These are phyloP conservation scores for Formica aserva DNA, from an alignment of 2,888 invertebrate genomes.

Conservation along the genomic window DNA sequence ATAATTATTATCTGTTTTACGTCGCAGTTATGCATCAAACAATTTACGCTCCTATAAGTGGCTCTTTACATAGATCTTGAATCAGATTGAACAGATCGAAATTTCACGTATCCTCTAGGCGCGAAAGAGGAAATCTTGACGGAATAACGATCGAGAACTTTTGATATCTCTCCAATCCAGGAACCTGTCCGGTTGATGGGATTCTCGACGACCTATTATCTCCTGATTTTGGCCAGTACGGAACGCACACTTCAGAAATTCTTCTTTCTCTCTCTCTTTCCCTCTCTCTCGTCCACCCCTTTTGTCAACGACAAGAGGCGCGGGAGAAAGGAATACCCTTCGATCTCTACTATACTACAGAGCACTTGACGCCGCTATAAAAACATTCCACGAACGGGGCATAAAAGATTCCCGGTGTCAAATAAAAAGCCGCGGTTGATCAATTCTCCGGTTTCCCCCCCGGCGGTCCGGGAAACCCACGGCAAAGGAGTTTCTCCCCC, in stretches of 20 bases:
- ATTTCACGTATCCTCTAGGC: not conserved
- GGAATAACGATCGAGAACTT: constrained; percentile 46
- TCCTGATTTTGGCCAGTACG: constrained; percentile 26
- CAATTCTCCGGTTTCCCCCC: constrained; percentile 51
- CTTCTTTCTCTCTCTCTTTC: not conserved
- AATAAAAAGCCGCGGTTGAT: constrained; percentile 67
- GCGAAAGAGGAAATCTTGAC: constrained; percentile 42
- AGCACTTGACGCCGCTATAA: constrained; percentile 51
- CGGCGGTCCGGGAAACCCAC: not conserved
- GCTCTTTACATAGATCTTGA: not conserved
- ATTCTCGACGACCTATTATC: constrained; percentile 35
- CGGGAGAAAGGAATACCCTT: constrained; percentile 25
- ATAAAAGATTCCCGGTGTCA: constrained; percentile 64
- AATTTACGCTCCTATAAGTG: no score
- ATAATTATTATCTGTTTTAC: no score
- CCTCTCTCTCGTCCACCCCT: not conserved
- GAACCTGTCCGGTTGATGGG: constrained; percentile 30
- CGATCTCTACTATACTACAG: constrained; percentile 36
- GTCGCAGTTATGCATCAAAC: no score
- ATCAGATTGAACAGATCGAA: constrained; percentile 15
- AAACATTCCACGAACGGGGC: constrained; percentile 60
- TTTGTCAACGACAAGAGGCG: constrained; percentile 29
- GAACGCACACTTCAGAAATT: constrained; percentile 1
- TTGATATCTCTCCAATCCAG: constrained; percentile 35
- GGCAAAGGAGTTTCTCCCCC: not conserved